These are phyloP conservation scores for Drosophila chauvacae DNA, from an alignment of 1,140 invertebrate species.

Conservation along the genomic window DNA sequence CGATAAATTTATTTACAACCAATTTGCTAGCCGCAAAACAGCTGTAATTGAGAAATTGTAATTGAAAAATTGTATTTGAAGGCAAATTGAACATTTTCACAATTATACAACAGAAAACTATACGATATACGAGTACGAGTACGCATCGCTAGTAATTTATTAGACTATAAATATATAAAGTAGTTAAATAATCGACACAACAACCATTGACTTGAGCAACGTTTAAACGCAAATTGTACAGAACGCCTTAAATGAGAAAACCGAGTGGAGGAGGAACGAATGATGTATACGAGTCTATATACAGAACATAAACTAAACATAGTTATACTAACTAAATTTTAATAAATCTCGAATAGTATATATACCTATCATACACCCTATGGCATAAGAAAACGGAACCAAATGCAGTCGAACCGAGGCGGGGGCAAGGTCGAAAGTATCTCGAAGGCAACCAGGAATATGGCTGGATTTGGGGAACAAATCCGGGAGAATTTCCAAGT, in stretches of 20 bases:
- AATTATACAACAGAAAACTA: conserved; percentile 66
- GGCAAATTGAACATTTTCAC: conserved; percentile 62
- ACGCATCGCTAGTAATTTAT: conserved; percentile 78
- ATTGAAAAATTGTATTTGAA: conserved; percentile 25
- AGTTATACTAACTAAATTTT: conserved; percentile 77
- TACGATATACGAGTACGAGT: conserved; percentile 65
- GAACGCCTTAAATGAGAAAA: conserved; percentile 77
- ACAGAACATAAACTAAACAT: conserved; percentile 68
- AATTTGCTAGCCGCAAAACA: conserved; percentile 49
- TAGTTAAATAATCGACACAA: conserved; percentile 77
- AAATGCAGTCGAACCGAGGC: conserved; percentile 41
- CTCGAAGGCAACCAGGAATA: conserved; percentile 2
- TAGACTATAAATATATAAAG: conserved; percentile 63
- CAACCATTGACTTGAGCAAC: conserved; percentile 74
- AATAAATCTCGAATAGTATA: conserved; percentile 46
- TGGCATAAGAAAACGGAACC: conserved; percentile 73
- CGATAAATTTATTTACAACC: conserved; percentile 74
- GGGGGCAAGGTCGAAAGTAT: conserved; percentile 6
- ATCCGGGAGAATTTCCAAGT: conserved; percentile 31
- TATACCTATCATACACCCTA: conserved; percentile 43
- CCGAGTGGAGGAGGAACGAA: conserved; percentile 54
- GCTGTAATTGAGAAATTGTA: conserved; percentile 32
- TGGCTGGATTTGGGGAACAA: conserved; percentile 17
- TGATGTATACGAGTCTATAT: conserved; percentile 77
- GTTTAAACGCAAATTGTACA: conserved; percentile 80